A percentile compares a stretch with the other conserved stretches of the same genome.
Conservation (phyloP, 2,113 vertebrate species). For the Limanda limanda region DNA sequence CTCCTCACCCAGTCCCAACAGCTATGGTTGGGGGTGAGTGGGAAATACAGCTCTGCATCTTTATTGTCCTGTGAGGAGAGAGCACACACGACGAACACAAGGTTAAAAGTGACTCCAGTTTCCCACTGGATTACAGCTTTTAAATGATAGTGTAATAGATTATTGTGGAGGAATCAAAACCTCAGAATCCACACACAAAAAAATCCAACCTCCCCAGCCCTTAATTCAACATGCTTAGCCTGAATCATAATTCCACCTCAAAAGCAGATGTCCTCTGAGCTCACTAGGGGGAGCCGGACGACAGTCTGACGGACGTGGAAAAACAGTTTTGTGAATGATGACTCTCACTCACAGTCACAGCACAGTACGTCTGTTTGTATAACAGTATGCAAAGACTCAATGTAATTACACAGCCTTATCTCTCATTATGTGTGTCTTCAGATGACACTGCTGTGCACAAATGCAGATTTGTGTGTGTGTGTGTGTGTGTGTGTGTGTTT, state of each 20-base stretch:
- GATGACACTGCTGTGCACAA: slow-evolving; percentile 24
- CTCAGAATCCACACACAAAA: neutral
- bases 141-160: neutral
- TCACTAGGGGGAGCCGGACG: slow-evolving; percentile 67
- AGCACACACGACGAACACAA: neutral
- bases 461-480: slow-evolving; percentile 27
- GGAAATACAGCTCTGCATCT: slow-evolving; percentile 78
- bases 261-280: neutral
- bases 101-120: neutral
- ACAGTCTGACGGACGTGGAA: slow-evolving; percentile 8
- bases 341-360: slow-evolving; percentile 29
- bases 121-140: neutral
- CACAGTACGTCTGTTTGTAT: slow-evolving; percentile 7
- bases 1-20: slow-evolving; percentile 85
- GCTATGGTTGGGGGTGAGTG: slow-evolving; percentile 78
- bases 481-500: neutral
- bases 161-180: neutral
- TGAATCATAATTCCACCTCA: neutral
- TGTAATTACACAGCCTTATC: slow-evolving; percentile 27
- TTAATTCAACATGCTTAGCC: neutral
- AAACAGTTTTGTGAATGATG: slow-evolving; percentile 9
- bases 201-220: neutral
- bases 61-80: slow-evolving; percentile 70
- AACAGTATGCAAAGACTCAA: neutral
- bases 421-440: slow-evolving; percentile 37